A percentile compares a stretch with the other conserved stretches of the same genome.
These are phyloP conservation scores for Montipora capitata DNA, from an alignment of 92 coral and sea anemone species.

Conservation along the genomic window DNA sequence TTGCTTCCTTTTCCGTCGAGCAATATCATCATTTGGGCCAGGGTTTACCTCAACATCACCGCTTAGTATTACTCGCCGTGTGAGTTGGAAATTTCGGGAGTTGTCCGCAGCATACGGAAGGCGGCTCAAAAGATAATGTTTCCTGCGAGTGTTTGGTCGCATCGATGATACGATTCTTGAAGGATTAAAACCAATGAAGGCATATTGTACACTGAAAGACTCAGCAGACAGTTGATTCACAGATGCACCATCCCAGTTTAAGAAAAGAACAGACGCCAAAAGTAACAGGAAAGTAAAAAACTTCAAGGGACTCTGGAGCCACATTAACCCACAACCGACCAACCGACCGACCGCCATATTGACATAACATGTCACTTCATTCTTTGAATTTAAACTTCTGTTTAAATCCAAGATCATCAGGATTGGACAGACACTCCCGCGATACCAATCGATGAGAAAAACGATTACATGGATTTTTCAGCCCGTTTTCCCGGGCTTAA, in stretches of 20 bases:
- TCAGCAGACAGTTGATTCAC: constrained; percentile 25
- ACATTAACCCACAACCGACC: constrained; percentile 7
- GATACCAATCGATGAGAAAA: too few species aligned
- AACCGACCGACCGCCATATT: too few species aligned
- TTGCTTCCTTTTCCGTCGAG: not conserved
- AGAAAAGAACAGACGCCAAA: constrained; percentile 12
- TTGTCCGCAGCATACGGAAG: constrained; percentile 27
- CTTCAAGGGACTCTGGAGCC: constrained; percentile 13
- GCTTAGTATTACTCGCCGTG: constrained; percentile 17
- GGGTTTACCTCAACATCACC: constrained; percentile 2
- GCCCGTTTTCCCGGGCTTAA: too few species aligned
- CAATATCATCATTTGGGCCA: not conserved
- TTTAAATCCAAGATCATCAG: too few species aligned
- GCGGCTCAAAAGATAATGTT: constrained; percentile 28
- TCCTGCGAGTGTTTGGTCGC: constrained; percentile 35
- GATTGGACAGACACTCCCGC: too few species aligned
- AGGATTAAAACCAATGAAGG: constrained; percentile 29
- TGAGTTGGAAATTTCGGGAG: constrained; percentile 29
- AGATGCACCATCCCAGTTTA: constrained; percentile 24
- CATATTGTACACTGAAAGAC: constrained; percentile 32
- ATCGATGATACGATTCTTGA: constrained; percentile 21
- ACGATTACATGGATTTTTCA: too few species aligned
- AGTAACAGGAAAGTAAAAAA: constrained; percentile 11
- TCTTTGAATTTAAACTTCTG: too few species aligned
- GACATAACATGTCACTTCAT: too few species aligned